A percentile compares a stretch with the other conserved stretches of the same genome.
These are phyloP conservation scores for Tiliacea aurago DNA, from an alignment of 2,888 invertebrate genomes.

Conservation along the genomic window DNA sequence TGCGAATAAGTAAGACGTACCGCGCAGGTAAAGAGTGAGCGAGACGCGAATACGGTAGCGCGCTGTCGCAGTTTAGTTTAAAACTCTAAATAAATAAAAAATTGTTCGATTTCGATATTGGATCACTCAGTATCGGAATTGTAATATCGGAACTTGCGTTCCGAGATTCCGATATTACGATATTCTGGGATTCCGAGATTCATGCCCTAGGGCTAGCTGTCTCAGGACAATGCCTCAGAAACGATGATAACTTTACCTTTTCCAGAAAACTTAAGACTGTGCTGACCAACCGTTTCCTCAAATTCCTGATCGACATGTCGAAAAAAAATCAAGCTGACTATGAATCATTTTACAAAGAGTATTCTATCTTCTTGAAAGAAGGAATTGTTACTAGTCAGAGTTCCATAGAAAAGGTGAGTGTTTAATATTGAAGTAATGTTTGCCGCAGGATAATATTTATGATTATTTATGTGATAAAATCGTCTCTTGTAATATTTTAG, in stretches of 20 bases:
- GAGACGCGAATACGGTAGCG: no score
- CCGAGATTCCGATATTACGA: no score
- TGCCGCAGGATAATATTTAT: background rate
- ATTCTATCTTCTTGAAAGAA: conserved; percentile 98
- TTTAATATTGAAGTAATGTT: conserved; percentile 14
- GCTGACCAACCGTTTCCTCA: conserved; percentile 95
- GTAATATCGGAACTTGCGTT: no score
- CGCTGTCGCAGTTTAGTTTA: no score
- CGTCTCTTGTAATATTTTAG: conserved; percentile 79
- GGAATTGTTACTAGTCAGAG: conserved; percentile 97
- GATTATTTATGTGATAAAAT: background rate
- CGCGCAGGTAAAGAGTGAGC: no score
- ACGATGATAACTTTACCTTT: conserved; percentile 35
- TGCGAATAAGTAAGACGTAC: no score
- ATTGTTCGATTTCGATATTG: no score
- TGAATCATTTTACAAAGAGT: conserved; percentile 97
- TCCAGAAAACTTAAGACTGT: conserved; percentile 95
- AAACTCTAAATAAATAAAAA: no score
- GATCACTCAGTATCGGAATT: no score
- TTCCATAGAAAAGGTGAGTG: conserved; percentile 94
- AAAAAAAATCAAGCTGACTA: conserved; percentile 96
- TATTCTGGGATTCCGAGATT: no score
- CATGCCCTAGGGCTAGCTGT: background rate
- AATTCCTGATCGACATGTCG: conserved; percentile 96
- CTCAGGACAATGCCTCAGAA: background rate